Evolutionary conservation across 2,888 invertebrate genomes (phyloP), one percentile per base, ranked within the genome.

Genomic region (Molorchus minor): DNA sequence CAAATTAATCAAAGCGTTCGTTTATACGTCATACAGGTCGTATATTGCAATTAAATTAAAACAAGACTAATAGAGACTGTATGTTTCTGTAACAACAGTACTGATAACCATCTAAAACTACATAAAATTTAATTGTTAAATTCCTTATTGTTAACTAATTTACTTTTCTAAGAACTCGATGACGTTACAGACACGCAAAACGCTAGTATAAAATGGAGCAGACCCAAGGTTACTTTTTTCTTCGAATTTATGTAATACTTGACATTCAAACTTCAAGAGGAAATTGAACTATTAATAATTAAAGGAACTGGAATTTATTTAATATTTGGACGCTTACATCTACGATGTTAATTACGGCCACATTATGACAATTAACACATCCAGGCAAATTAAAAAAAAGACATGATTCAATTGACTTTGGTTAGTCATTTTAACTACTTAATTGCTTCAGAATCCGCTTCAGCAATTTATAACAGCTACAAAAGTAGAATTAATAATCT

Each of bases 261-360:
- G 51, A 52, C 51, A 52, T 52, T 52, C 51, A 40, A 29, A 51
- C 15, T 51, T 51, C 51, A 52, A 41, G 29, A 41, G 51, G 36
- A 40, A 40, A 52, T 12, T 41, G 19, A 20, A 21, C 19, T 2
- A 19, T 43, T 43, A 29, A 44, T 8, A 10, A 25, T 12, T 21
- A 7, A n/a, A 16, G 13, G n/a, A 45, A 45, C 30, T 45, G 30
- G 30, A 45, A 45, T 45, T 2, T 17, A 20, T 30, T 16, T 25
- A 29, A 45, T 30, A 30, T 13, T 8, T 10, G 16, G 10, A 15
- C n/a, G 17, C 16, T 16, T 29, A 45, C 45, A 45, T 30, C 45
- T 45, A 45, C 45, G 2, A 45, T 13, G 12, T 21, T 12, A 5
- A n/a, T 21, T 12, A 20, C 1, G 41, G 20, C 38, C 4, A 40